Evolutionary conservation across 2,888 invertebrate species (phyloP), one percentile per base, ranked within the genome.

Genomic region (Himalopsyche anomala): DNA sequence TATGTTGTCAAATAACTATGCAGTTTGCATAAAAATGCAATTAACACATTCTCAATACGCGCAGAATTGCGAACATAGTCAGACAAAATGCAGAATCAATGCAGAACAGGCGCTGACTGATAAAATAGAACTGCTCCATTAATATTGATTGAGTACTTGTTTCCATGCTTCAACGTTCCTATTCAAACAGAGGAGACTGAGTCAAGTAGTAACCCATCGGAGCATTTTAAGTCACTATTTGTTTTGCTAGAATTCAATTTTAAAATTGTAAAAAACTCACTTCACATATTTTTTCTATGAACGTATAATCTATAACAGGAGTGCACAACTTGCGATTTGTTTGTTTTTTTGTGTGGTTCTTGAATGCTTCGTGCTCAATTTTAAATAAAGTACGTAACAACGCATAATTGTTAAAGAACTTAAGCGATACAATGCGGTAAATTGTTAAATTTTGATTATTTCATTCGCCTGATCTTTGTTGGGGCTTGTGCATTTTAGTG

Each of bases 141-240:
- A 79, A 80, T 80, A 80, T 80, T 80, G 80, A 80, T 80, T 42
- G 80, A 80, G 80, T 40, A 42, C 40, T 42, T 80, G 80, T 80
- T 80, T 40, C 40, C 38, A 80, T 19, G 28, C 62, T 28, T 28
- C 62, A 19, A 62, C 62, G 80, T 80, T 40, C 40, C n/a, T 36
- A 80, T 42, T 42, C 36, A 28, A 42, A n/a, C 8, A 40, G 80
- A 80, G 80, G 80, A 80, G 11, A 80, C 80, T 38, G n/a, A 36
- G 80, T 19, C 17, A 28, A 42, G 19, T 80, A 11, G 80, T 40
- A 80, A 80, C 80, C 42, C 11, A 80, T 40, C 11, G 38, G 28
- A 74, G 5, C 28, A 36, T 36, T 36, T 36, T 74, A 74, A 19
- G 4, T 11, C 28, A 11, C 74, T 36, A 28, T 74, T 74, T 36